A percentile compares a stretch with the other conserved stretches of the same genome.
Conservation (phyloP, 2,797 vertebrate species). For the Aldrovandia affinis region DNA sequence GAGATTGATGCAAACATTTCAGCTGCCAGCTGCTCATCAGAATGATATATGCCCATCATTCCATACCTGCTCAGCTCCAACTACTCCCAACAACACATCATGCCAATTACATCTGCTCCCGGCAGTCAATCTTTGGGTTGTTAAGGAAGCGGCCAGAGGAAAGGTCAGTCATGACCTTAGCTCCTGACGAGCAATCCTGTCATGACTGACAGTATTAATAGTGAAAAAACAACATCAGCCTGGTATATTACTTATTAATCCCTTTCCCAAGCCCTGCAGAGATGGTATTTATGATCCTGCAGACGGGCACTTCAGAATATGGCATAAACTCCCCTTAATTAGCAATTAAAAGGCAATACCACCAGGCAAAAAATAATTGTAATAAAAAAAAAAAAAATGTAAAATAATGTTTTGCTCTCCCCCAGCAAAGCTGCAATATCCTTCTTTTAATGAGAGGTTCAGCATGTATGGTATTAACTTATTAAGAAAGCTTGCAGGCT, state of each 20-base stretch:
- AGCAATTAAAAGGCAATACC: constrained; percentile 37
- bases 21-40: constrained; percentile 4
- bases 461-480: constrained; percentile 38
- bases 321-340: constrained; percentile 37
- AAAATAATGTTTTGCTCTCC: constrained; percentile 26
- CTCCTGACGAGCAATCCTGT: constrained; percentile 37
- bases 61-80: constrained; percentile 41
- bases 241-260: constrained; percentile 40
- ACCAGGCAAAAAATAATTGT: constrained; percentile 17
- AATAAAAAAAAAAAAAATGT: constrained; percentile 32
- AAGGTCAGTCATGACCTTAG: constrained; percentile 64
- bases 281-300: constrained; percentile 29
- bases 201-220: constrained; percentile 32
- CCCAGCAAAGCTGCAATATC: constrained; percentile 33
- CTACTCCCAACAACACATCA: constrained; percentile 49
- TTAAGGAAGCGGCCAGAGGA: constrained; percentile 56
- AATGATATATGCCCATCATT: constrained; percentile 32
- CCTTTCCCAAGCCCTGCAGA: constrained; percentile 24
- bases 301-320: constrained; percentile 31
- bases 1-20: not conserved
- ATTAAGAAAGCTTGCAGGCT: constrained; percentile 47
- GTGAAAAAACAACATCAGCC: constrained; percentile 41
- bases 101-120: constrained; percentile 67
- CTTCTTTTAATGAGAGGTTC: constrained; percentile 44
- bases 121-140: constrained; percentile 56